Evolutionary conservation across 2,888 invertebrate species (phyloP).

Genomic region (Netelia virgata): DNA sequence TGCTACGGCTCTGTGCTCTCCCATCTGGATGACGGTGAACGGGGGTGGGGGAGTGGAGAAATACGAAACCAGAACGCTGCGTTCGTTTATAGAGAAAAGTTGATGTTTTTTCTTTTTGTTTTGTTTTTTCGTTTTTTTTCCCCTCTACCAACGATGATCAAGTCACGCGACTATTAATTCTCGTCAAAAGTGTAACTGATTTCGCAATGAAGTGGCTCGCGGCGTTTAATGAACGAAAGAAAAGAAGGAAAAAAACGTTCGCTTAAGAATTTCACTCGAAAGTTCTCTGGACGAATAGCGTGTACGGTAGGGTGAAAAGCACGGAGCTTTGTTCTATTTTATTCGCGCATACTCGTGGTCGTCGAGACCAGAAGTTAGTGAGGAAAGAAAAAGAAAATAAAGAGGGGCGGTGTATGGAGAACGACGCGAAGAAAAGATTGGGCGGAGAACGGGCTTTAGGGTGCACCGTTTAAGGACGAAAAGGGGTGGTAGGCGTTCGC

Average conservation of each 20-base stretch:
- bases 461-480: background rate
- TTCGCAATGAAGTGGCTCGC: background rate
- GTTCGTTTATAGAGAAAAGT: no score
- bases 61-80: no score
- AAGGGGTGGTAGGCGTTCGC: background rate
- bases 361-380: background rate
- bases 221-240: background rate
- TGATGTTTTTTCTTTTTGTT: no score
- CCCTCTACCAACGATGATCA: background rate
- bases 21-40: background rate
- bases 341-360: no score
- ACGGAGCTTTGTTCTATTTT: no score
- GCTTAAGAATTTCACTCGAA: no score
- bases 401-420: background rate
- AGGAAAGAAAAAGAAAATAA: background rate
- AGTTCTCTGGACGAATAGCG: no score
- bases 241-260: background rate
- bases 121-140: no score
- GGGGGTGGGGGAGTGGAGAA: background rate
- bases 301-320: no score
- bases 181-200: background rate
- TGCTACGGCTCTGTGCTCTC: background rate
- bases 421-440: conserved; percentile 19
- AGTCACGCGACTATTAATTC: background rate
- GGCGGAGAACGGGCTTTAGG: conserved; percentile 19